A percentile compares a stretch with the other conserved stretches of the same genome.
Conservation (phyloP, 2,113 vertebrate species). For the Ameiurus melas region DNA sequence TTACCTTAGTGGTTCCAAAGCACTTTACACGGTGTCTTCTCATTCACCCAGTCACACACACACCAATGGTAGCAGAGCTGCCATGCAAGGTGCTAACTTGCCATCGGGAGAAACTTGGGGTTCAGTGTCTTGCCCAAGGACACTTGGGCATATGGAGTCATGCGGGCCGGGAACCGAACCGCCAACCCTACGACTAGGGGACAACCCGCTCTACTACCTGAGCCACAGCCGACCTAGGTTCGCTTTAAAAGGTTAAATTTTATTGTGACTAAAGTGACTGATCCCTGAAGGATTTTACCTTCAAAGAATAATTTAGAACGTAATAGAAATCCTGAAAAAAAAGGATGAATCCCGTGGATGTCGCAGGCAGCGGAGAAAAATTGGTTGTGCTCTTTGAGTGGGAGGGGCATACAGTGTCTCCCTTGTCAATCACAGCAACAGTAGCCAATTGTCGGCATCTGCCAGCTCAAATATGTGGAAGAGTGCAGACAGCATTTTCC, state of each 20-base stretch:
- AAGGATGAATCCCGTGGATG: background rate
- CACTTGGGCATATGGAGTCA: no score
- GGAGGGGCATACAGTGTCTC: background rate
- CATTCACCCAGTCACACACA: no score
- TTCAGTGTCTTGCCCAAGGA: no score
- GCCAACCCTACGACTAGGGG: no score
- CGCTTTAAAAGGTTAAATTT: background rate
- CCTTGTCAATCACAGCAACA: background rate
- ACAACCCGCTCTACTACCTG: no score
- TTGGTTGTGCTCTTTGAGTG: background rate
- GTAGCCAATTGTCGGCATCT: background rate
- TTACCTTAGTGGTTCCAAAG: no score
- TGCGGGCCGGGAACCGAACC: no score
- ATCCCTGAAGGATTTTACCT: background rate
- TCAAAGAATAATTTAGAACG: background rate
- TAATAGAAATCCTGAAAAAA: background rate
- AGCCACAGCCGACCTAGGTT: no score
- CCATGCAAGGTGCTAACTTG: no score
- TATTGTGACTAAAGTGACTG: background rate
- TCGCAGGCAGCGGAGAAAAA: background rate
- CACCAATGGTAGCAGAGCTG: no score
- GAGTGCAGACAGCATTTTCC: background rate
- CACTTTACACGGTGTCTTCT: no score
- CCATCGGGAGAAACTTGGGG: no score
- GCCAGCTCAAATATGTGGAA: background rate